Conservation (phyloP, 53 echinoderm and acorn worm genomes). For the Antedon mediterranea region DNA sequence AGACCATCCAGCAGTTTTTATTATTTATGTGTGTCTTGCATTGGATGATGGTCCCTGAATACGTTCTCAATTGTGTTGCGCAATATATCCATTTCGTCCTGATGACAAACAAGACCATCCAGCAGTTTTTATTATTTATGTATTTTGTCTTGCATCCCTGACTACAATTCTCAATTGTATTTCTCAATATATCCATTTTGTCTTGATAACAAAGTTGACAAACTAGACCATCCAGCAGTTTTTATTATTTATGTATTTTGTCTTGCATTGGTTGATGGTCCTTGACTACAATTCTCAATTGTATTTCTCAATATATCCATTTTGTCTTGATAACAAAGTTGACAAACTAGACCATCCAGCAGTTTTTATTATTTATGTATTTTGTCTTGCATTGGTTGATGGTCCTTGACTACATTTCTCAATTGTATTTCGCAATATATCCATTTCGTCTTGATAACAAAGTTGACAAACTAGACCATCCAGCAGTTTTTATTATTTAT, state of each 20-base stretch:
- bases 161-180: neutral
- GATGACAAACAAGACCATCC: slow-evolving; percentile 34
- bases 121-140: slow-evolving; percentile 6
- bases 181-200: neutral
- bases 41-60: neutral
- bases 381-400: too few relatives aligned
- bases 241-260: neutral
- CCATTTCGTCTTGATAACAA: neutral
- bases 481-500: slow-evolving; percentile 8
- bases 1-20: slow-evolving; percentile 37
- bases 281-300: neutral
- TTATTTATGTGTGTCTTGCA: too few relatives aligned
- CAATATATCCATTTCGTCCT: neutral
- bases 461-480: slow-evolving; percentile 34
- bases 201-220: neutral
- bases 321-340: neutral
- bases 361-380: neutral
- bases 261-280: neutral
- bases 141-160: neutral
- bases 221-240: slow-evolving; percentile 42
- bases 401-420: neutral
- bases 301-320: neutral
- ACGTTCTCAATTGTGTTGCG: neutral
- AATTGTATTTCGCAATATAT: neutral
- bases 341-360: slow-evolving; percentile 40